These are phyloP conservation scores for Apistogramma diplotaenia DNA, from an alignment of 2,113 vertebrate species.

Conservation along the genomic window DNA sequence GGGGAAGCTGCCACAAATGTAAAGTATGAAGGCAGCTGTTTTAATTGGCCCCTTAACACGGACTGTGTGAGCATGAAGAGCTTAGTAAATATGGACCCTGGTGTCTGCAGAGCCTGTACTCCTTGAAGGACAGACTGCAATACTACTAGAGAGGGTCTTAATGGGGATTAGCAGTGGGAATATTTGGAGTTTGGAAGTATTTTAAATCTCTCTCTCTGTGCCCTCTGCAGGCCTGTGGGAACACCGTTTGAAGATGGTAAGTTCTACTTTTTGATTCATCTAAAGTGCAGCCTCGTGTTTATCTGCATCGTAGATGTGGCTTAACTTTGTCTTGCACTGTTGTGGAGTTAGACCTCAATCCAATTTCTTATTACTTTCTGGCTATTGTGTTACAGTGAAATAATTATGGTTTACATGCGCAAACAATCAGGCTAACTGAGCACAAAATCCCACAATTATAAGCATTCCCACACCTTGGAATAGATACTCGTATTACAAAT, in stretches of 20 bases:
- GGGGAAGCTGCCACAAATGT: constrained; percentile 12
- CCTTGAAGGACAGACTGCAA: not conserved
- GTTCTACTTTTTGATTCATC: constrained; percentile 48
- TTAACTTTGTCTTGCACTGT: not conserved
- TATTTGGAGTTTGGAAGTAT: constrained; percentile 10
- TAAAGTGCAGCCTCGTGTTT: not conserved
- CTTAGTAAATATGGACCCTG: constrained; percentile 18
- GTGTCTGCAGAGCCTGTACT: not conserved
- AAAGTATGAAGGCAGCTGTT: constrained; percentile 14
- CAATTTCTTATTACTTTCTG: not conserved
- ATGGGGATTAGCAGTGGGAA: not conserved
- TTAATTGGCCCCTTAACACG: constrained; percentile 10
- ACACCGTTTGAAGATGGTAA: constrained; percentile 99
- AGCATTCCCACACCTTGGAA: not conserved
- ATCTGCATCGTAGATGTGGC: not conserved
- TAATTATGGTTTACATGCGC: not conserved
- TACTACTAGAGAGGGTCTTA: not conserved
- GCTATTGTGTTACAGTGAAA: not conserved
- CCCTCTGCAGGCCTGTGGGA: constrained; percentile 89
- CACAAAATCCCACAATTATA: not conserved
- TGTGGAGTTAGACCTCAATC: not conserved
- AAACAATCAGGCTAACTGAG: not conserved
- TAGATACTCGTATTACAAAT: not conserved
- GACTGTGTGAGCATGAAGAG: not conserved
- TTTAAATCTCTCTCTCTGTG: not conserved